Evolutionary conservation across 2,888 invertebrate genomes (phyloP), one percentile per base, ranked within the genome.

Genomic region (Drosophila conformis): DNA sequence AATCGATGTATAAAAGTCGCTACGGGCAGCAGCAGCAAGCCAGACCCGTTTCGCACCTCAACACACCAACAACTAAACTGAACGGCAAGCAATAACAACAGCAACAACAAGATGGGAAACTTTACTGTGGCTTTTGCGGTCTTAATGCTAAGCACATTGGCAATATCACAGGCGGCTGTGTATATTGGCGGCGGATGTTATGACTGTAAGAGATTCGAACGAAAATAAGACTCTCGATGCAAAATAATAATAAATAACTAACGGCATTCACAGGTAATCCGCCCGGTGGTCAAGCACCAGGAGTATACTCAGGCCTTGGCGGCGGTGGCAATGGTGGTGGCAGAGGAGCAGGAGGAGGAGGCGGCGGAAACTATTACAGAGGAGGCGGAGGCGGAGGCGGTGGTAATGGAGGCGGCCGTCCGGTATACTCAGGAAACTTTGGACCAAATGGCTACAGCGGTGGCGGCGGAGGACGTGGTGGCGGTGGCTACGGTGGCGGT

Each of bases 161-260:
- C 85, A 11, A 42, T 89, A 38, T 31, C 88, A 7, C 57, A 86
- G 64, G 85, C 89, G 4, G 89, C 87, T 52, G 85, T 86, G 11
- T 86, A 86, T 40, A 86, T 86, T 42, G 85, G 87, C 42, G 85
- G 85, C 57, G 89, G 89, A 46, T 86, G 85, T 72, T 87, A 89
- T 65, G 80, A 89, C 73, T 86, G 85, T 86, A 75, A 89, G 85
- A 46, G 35, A 49, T 38, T 21, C 31, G 5, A 36, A 38, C 25
- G n/a, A 49, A 52, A 59, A 57, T 40, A 27, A 21, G 18, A 29
- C n/a, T 1, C 13, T 13, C 38, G 36, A 31, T 18, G 27, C 13
- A 21, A 57, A 49, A 48, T 48, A 64, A 61, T 67, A 56, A 56
- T 33, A 64, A 69, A 80, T 54, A 66, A 40, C 67, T 69, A 65